phyloP scores from a whole-genome alignment of 2,888 invertebrate genomes.

The Bedellia somnulentella region DNA sequence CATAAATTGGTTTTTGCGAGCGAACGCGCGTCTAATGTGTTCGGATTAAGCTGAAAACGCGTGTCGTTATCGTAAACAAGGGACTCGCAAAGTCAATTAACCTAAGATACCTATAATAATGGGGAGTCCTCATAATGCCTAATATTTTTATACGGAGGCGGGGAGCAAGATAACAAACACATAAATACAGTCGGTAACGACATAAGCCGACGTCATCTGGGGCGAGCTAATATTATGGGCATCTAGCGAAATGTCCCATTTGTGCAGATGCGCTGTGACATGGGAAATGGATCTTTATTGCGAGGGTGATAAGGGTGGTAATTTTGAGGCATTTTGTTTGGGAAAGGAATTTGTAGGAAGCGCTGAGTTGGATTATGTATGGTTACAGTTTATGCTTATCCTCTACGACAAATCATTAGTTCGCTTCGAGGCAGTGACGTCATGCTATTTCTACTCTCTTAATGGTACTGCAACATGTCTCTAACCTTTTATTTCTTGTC shows the following conservation, averaged over 20 bases:
- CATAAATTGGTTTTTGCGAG: no score
- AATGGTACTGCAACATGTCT: no score
- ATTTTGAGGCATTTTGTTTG: no score
- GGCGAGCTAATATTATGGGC: conserved; percentile 3
- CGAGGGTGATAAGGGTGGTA: no score
- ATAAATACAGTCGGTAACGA: conserved; percentile 5
- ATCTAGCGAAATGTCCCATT: conserved; percentile 4
- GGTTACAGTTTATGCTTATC: conserved; percentile 2
- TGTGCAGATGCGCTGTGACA: not conserved
- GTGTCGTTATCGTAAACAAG: not conserved
- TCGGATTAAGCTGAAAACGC: no score
- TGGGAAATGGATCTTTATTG: no score
- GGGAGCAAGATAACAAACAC: conserved; percentile 5
- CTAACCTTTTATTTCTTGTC: no score
- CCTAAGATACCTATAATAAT: conserved; percentile 2
- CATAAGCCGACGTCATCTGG: conserved; percentile 4
- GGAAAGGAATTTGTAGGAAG: no score
- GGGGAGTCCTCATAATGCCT: not conserved
- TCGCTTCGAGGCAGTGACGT: not conserved
- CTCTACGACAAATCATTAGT: conserved; percentile 1
- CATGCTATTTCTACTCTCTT: no score
- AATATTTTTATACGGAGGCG: conserved; percentile 1
- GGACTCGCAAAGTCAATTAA: conserved; percentile 2
- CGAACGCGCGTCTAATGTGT: no score
- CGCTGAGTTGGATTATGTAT: conserved; percentile 1